phyloP scores from a whole-genome alignment of 2,797 vertebrate genomes.

The Psittacula echo region DNA sequence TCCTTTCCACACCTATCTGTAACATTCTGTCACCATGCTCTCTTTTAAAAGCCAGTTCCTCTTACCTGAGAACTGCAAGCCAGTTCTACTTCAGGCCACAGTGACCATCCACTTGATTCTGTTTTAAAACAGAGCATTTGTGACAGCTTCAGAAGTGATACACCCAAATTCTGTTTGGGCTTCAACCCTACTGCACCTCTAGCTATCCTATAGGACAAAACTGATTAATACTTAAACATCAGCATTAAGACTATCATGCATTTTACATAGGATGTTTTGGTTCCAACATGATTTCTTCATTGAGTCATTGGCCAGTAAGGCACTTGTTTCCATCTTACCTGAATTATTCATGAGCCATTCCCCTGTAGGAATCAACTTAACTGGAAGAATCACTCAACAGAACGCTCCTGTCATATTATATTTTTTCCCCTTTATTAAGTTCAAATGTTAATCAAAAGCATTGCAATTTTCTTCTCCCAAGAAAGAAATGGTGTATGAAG shows the following conservation, averaged over 20 bases:
- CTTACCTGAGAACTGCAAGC: background rate
- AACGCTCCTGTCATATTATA: constrained; percentile 56
- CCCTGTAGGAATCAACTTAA: constrained; percentile 65
- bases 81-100: background rate
- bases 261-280: constrained; percentile 76
- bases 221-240: constrained; percentile 77
- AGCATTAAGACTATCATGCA: constrained; percentile 76
- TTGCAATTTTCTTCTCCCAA: background rate
- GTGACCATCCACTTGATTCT: background rate
- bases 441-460: constrained; percentile 39
- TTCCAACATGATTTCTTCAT: constrained; percentile 67
- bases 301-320: constrained; percentile 56
- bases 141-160: constrained; percentile 62
- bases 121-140: constrained; percentile 50
- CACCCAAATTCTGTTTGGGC: constrained; percentile 4
- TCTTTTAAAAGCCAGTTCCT: background rate
- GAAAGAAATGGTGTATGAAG: constrained; percentile 29
- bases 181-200: constrained; percentile 42
- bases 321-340: constrained; percentile 52
- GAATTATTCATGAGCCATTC: constrained; percentile 71
- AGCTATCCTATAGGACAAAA: constrained; percentile 42
- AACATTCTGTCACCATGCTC: background rate
- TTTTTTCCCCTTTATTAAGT: constrained; percentile 52
- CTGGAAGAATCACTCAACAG: constrained; percentile 61
- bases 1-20: background rate